Percentiles rank a stretch among this genome's conserved stretches.
These are phyloP conservation scores for Gila orcuttii DNA, from an alignment of 2,113 vertebrate species.

Conservation along the genomic window DNA sequence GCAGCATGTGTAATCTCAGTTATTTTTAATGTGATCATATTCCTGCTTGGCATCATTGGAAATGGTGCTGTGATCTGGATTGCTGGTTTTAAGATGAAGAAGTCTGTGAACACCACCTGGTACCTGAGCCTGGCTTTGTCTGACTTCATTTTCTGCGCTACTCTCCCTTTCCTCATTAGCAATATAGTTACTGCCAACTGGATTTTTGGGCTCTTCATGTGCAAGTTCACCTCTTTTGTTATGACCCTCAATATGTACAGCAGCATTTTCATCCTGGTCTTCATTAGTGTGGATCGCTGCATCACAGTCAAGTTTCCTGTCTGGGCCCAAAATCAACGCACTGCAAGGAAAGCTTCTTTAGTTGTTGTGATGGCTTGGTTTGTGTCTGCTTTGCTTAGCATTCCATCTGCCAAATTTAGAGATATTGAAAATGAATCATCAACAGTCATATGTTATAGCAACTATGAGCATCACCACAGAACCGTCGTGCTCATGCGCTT, in stretches of 20 bases:
- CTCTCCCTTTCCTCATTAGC: constrained; percentile 81
- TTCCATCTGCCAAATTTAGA: constrained; percentile 79
- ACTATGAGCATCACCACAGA: constrained; percentile 64
- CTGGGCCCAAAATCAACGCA: constrained; percentile 92
- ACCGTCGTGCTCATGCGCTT: constrained; percentile 71
- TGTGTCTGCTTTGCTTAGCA: constrained; percentile 75
- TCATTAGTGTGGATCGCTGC: constrained; percentile 90
- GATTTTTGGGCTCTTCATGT: constrained; percentile 86
- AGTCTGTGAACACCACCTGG: constrained; percentile 87
- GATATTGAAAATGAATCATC: constrained; percentile 50
- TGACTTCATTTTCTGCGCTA: constrained; percentile 87
- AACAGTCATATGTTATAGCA: constrained; percentile 78
- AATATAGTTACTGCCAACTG: constrained; percentile 77
- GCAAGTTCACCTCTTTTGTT: constrained; percentile 83
- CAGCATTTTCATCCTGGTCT: constrained; percentile 87
- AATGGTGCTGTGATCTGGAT: constrained; percentile 89
- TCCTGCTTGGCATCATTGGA: constrained; percentile 83
- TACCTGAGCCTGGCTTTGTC: constrained; percentile 89
- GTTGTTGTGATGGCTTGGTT: constrained; percentile 79
- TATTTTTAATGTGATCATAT: constrained; percentile 75
- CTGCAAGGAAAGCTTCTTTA: constrained; percentile 70
- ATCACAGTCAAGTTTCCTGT: constrained; percentile 86
- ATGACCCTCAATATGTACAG: constrained; percentile 93
- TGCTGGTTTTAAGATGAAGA: constrained; percentile 87
- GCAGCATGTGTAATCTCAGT: constrained; percentile 59